Percentiles rank a stretch among this genome's conserved stretches.
Evolutionary conservation across 2,888 invertebrate genomes (phyloP).

Genomic region (Crossocerus cetratus): DNA sequence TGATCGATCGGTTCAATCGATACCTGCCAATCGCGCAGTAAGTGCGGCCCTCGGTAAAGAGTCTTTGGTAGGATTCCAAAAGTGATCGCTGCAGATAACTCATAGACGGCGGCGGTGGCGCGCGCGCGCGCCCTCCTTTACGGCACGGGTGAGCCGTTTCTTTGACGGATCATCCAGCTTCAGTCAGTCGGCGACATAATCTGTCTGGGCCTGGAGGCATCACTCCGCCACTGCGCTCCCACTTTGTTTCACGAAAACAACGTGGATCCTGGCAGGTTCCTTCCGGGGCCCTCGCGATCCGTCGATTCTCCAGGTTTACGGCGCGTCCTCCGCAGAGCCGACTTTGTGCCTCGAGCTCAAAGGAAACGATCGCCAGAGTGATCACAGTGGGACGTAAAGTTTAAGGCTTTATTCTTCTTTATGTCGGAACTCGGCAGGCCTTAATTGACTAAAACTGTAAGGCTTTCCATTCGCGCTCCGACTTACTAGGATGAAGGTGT

Average conservation of each 20-base stretch:
- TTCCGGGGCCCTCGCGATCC: conserved; percentile 14
- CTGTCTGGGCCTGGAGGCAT: conserved; percentile 64
- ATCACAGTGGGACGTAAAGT: conserved; percentile 14
- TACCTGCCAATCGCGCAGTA: conserved; percentile 20
- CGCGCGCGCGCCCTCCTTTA: conserved; percentile 45
- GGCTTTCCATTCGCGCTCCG: not conserved
- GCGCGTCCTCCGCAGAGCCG: conserved; percentile 16
- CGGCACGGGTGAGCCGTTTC: conserved; percentile 55
- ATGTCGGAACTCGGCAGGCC: not conserved
- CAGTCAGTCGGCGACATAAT: conserved; percentile 61
- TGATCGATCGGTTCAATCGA: conserved; percentile 34
- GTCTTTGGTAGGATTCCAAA: conserved; percentile 58
- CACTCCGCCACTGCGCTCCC: conserved; percentile 50
- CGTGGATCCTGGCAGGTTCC: conserved; percentile 39
- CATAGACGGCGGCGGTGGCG: conserved; percentile 34
- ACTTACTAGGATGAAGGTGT: not conserved
- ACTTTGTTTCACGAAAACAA: conserved; percentile 55
- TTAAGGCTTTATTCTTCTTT: conserved; percentile 9
- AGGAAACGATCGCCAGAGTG: conserved; percentile 9
- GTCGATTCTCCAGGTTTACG: not conserved
- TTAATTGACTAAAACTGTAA: conserved; percentile 29
- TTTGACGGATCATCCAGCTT: conserved; percentile 66
- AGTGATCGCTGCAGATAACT: conserved; percentile 47
- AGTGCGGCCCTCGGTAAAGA: conserved; percentile 22
- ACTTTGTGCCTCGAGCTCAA: conserved; percentile 11